Base-by-base conservation (phyloP, 2,797 vertebrate species). In the Leptoclinus maculatus region DNA sequence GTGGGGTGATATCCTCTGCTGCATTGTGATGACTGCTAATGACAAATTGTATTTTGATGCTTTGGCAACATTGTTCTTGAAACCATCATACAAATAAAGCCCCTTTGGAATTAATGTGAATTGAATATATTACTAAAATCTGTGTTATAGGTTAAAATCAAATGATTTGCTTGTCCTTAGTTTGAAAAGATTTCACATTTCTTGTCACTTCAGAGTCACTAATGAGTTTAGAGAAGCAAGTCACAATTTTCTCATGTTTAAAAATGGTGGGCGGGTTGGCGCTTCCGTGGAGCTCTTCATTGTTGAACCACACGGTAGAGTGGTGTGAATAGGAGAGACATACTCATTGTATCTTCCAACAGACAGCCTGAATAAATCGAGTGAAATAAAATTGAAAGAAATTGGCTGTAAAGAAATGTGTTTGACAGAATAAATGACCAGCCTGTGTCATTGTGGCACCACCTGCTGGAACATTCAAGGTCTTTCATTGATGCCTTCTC, bases 391-490 rank as follows among this genome's bases (percentile, higher is more conserved):
- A 32, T 1, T 21, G 5, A 62, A 53, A 21, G 39, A 39, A 51
- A 38, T 2, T 29, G 5, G 0, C 4, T n/a, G 47, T 23, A 45
- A 64, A 65, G 39, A 38, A 58, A 63, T 56, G 32, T 63, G 17
- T 21, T 8, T 51, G 36, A 53, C 54, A 65, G 6, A 51, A n/a
- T 32, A 5, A 14, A 57, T 9, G 19, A 70, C 2, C 62, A 47
- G 25, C 8, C 25, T 79, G 62, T 65, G 75, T 88, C 83, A 60
- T 74, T 81, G 84, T 93, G 89, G 92, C 93, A 77, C 94, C 94
- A 91, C 92, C 95, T 96, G 83, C 93, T 95, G 94, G 93, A 82
- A 84, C 60, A 3, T 12, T 11, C 6, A 12, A 4, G 36, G 27
- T 43, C 29, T 32, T 38, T 43, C 16, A 29, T 11, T 23, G 5